Percentiles rank a stretch among this genome's conserved stretches.
Conservation (phyloP, 2,888 invertebrate genomes). For the Heliconius hortense region DNA sequence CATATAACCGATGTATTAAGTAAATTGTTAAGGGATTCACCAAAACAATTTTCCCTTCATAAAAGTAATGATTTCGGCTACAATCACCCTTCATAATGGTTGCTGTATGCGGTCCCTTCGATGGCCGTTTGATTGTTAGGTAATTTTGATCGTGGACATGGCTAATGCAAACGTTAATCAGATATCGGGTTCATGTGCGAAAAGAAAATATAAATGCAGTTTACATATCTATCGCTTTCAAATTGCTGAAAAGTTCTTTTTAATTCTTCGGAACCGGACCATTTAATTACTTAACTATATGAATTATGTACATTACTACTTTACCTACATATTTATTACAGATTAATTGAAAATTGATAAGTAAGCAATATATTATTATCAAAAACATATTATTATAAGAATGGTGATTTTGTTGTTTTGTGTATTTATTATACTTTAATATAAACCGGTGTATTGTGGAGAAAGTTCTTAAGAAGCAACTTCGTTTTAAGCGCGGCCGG, state of each 20-base stretch:
- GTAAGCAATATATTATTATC: background rate
- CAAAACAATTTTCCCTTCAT: slow-evolving; percentile 75
- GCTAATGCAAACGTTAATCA: slow-evolving; percentile 48
- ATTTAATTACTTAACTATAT: background rate
- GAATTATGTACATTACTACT: background rate
- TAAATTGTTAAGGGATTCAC: slow-evolving; percentile 76
- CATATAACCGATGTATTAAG: slow-evolving; percentile 64
- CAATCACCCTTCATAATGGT: slow-evolving; percentile 60
- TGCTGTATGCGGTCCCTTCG: slow-evolving; percentile 49
- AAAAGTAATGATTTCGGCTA: slow-evolving; percentile 68
- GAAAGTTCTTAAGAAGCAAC: slow-evolving; percentile 72
- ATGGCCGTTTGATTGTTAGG: slow-evolving; percentile 53
- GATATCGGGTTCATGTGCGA: slow-evolving; percentile 21
- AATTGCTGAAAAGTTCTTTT: background rate
- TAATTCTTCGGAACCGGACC: background rate
- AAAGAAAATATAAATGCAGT: slow-evolving; percentile 18
- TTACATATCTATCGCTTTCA: slow-evolving; percentile 5
- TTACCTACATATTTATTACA: background rate
- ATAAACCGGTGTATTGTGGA: slow-evolving; percentile 50
- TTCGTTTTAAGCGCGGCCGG: slow-evolving; percentile 75
- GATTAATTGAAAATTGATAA: slow-evolving; percentile 9
- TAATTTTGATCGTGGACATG: slow-evolving; percentile 53
- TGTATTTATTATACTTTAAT: slow-evolving; percentile 24
- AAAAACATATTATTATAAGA: background rate
- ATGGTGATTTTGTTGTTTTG: background rate